Conservation (phyloP, 53 echinoderm and acorn worm species). For the Henricia sp. region DNA sequence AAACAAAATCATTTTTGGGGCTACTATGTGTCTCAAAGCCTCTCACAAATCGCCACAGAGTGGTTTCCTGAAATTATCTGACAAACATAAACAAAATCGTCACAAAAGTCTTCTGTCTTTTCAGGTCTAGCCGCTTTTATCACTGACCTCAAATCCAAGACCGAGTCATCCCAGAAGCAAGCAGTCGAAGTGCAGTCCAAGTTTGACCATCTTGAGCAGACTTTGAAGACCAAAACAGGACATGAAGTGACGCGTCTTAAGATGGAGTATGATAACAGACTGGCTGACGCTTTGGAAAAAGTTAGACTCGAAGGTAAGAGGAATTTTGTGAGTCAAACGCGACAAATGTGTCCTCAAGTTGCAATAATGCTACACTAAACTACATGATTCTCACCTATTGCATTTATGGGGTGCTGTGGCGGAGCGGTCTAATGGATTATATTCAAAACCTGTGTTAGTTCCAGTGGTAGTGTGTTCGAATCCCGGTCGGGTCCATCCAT, state of each 20-base stretch:
- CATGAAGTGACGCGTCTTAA: constrained; percentile 72
- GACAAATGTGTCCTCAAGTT: no score
- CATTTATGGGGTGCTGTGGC: no score
- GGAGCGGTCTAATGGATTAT: no score
- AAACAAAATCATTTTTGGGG: no score
- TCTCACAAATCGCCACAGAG: not conserved
- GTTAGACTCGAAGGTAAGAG: constrained; percentile 74
- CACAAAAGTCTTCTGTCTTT: not conserved
- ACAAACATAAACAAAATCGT: no score
- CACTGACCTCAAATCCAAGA: constrained; percentile 62
- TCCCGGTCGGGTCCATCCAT: no score
- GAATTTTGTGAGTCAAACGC: no score
- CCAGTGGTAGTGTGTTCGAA: no score
- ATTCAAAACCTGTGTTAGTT: no score
- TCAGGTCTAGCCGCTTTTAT: constrained; percentile 77
- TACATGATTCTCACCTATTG: no score
- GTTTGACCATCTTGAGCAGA: constrained; percentile 54
- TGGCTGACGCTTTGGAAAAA: constrained; percentile 76
- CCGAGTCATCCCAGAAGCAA: constrained; percentile 52
- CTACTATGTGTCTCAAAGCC: no score
- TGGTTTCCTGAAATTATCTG: not conserved
- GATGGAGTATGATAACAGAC: constrained; percentile 73
- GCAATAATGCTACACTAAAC: no score
- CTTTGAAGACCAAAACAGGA: constrained; percentile 76
- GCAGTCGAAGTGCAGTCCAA: constrained; percentile 64